phyloP scores from a whole-genome alignment of 2,888 invertebrate species.

The Argynnis bischoffii region DNA sequence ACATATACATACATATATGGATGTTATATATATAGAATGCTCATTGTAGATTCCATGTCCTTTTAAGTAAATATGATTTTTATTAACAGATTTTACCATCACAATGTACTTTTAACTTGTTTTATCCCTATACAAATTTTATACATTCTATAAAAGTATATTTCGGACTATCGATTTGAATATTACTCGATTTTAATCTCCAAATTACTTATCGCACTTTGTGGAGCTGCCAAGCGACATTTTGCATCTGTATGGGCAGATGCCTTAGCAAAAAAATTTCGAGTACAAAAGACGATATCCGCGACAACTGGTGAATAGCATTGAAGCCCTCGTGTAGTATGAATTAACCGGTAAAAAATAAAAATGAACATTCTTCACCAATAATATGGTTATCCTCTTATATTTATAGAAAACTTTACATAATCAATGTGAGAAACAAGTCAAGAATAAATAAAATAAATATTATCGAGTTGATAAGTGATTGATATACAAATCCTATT shows the following conservation, averaged over 20 bases:
- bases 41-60: too few relatives aligned
- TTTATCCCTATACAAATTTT: too few relatives aligned
- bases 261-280: slow-evolving; percentile 11
- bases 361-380: too few relatives aligned
- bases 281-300: slow-evolving; percentile 16
- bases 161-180: too few relatives aligned
- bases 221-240: slow-evolving; percentile 1
- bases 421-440: slow-evolving; percentile 1
- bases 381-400: too few relatives aligned
- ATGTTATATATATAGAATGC: too few relatives aligned
- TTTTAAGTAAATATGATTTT: too few relatives aligned
- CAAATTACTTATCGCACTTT: background rate
- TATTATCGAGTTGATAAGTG: slow-evolving; percentile 14
- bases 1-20: too few relatives aligned
- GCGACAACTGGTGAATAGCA: slow-evolving; percentile 16
- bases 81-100: too few relatives aligned
- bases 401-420: background rate
- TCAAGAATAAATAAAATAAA: background rate
- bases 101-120: too few relatives aligned
- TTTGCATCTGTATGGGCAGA: slow-evolving; percentile 19
- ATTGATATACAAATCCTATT: slow-evolving; percentile 16
- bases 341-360: background rate
- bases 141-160: too few relatives aligned
- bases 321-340: background rate
- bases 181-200: too few relatives aligned